Base-by-base conservation (phyloP, 2,797 vertebrate genomes). In the Kryptolebias ocellatus region DNA sequence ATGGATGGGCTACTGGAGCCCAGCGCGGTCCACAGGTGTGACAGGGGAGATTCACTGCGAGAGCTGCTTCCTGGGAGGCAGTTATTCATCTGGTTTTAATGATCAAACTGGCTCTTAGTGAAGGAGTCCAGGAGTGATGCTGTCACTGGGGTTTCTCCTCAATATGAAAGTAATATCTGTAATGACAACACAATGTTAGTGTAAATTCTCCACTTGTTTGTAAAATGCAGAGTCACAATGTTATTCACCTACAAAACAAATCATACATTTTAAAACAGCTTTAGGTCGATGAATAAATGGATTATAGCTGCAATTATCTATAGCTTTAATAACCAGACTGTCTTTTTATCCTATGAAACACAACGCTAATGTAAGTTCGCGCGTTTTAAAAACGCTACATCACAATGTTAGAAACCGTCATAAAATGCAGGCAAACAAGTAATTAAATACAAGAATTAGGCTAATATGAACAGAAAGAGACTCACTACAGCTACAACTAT, bases 1-100 rank as follows among this genome's bases (percentile, higher is more conserved):
- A 99, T 98, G 87, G 88, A 88, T 88, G 91, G 92, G 92, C 89
- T 81, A 86, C 87, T 27, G 74, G 82, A 92, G 93, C 90, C 90
- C 88, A 77, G 83, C 76, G 72, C 70, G 17, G 86, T 70, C 74
- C 72, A 64, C 81, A 74, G 74, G 85, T 49, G 72, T 45, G 51
- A 75, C 79, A 74, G 72, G 75, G 59, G 72, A 46, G 74, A 81
- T 83, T 83, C 74, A 75, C 80, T 56, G 81, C 68, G 76, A 55
- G 56, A 47, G 64, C 60, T 58, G 83, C 64, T 67, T 70, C 74
- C 53, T 64, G 45, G 49, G 69, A 66, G 54, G 79, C 72, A 67
- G 74, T 51, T 37, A 54, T 82, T 92, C 83, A 87, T 92, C 78
- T 78, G 84, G 63, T 80, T 55, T 57, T 15, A 55, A 55, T 45